These are phyloP conservation scores for Phaetusa simplex DNA, from an alignment of 2,113 vertebrate species.

Conservation along the genomic window DNA sequence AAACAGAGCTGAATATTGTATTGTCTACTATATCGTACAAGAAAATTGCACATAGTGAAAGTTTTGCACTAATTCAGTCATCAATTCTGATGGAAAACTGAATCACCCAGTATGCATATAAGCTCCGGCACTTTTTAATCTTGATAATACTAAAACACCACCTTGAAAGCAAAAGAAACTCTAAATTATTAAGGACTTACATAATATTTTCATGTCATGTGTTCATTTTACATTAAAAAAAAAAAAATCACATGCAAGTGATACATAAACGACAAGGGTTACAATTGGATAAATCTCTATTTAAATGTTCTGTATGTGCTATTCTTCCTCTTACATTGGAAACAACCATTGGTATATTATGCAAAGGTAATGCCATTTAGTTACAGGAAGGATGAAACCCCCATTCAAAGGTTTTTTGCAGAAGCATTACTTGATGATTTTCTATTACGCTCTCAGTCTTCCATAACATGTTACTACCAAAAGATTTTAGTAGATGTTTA, in stretches of 20 bases:
- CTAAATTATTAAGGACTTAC: not conserved
- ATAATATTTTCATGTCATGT: not conserved
- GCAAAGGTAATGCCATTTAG: not conserved
- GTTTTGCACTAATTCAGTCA: conserved; percentile 20
- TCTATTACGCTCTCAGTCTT: not conserved
- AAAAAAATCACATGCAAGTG: not conserved
- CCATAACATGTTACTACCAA: not conserved
- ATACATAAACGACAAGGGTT: not conserved
- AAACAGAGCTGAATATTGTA: not conserved
- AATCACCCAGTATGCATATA: not conserved
- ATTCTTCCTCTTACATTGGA: not conserved
- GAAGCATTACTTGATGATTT: not conserved
- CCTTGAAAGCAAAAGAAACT: not conserved
- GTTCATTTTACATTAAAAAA: not conserved
- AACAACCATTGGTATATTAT: not conserved
- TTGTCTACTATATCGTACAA: not conserved
- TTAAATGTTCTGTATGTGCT: not conserved
- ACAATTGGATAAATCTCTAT: not conserved
- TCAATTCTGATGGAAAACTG: not conserved
- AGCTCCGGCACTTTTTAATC: not conserved
- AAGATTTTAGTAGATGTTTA: not conserved
- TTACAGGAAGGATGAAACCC: not conserved
- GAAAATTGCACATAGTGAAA: not conserved
- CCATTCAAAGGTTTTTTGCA: not conserved
- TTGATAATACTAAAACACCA: not conserved